phyloP scores from a whole-genome alignment of 2,797 vertebrate genomes.

The Enteromius thamalakanensis region DNA sequence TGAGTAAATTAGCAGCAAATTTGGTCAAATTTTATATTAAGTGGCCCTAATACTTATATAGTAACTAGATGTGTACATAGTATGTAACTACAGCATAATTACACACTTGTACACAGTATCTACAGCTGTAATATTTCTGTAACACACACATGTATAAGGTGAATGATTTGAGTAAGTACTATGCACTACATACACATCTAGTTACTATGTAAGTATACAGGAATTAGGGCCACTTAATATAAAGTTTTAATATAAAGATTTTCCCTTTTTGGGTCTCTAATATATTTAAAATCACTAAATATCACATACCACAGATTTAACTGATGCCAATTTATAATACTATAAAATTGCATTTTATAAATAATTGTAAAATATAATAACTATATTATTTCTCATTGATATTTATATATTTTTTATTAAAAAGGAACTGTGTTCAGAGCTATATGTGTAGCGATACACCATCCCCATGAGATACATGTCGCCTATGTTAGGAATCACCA shows the following conservation, averaged over 20 bases:
- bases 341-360: not conserved
- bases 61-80: too few relatives aligned
- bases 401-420: not conserved
- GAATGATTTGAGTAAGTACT: too few relatives aligned
- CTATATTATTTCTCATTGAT: not conserved
- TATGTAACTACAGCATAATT: too few relatives aligned
- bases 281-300: not conserved
- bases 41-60: too few relatives aligned
- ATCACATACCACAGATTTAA: not conserved
- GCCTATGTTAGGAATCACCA: not conserved
- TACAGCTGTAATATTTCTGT: too few relatives aligned
- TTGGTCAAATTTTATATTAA: too few relatives aligned
- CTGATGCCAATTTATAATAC: not conserved
- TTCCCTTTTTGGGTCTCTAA: not conserved
- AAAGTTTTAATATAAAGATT: too few relatives aligned
- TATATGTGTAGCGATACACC: not conserved
- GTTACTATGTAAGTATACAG: too few relatives aligned
- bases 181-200: too few relatives aligned
- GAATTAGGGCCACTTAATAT: too few relatives aligned
- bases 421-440: not conserved
- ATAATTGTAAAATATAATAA: not conserved
- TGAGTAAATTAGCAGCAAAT: not conserved
- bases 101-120: too few relatives aligned
- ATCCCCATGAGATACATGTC: not conserved
- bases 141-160: too few relatives aligned